phyloP scores from a whole-genome alignment of 2,113 vertebrate species.

The Anseranas semipalmata region DNA sequence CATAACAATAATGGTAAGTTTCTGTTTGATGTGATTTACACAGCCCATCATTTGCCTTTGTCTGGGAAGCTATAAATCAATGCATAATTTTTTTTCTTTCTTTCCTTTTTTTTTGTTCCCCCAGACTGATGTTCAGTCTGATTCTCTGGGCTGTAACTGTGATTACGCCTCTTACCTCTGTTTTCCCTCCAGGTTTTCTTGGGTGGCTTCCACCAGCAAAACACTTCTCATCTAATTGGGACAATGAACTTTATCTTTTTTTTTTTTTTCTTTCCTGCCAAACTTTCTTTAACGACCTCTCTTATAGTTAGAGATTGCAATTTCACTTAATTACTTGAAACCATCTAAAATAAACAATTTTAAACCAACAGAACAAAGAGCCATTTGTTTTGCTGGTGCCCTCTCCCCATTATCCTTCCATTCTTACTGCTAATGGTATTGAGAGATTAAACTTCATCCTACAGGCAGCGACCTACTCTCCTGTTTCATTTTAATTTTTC shows the following conservation, averaged over 20 bases:
- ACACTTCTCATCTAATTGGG: not conserved
- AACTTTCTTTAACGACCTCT: constrained; percentile 41
- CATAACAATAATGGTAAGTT: constrained; percentile 14
- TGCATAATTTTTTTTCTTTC: not conserved
- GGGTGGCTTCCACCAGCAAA: constrained; percentile 20
- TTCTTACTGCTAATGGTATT: constrained; percentile 16
- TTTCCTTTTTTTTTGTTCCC: no score
- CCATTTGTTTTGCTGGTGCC: constrained; percentile 12
- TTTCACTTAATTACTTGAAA: constrained; percentile 51
- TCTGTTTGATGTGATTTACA: constrained; percentile 29
- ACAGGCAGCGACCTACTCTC: constrained; percentile 7
- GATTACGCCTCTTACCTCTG: not conserved
- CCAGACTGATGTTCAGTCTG: not conserved
- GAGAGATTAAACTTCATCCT: constrained; percentile 64
- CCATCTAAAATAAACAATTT: constrained; percentile 41
- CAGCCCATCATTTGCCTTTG: constrained; percentile 18
- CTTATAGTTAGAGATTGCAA: constrained; percentile 9
- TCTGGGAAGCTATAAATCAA: constrained; percentile 40
- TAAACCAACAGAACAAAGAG: constrained; percentile 9
- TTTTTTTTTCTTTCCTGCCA: not conserved
- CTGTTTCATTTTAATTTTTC: constrained; percentile 54
- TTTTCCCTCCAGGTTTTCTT: constrained; percentile 34
- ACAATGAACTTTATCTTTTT: constrained; percentile 6
- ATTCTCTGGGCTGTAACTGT: not conserved
- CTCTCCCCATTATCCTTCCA: constrained; percentile 4